Conservation (phyloP, 23 tunicate species). For the Ciona savignyi region DNA sequence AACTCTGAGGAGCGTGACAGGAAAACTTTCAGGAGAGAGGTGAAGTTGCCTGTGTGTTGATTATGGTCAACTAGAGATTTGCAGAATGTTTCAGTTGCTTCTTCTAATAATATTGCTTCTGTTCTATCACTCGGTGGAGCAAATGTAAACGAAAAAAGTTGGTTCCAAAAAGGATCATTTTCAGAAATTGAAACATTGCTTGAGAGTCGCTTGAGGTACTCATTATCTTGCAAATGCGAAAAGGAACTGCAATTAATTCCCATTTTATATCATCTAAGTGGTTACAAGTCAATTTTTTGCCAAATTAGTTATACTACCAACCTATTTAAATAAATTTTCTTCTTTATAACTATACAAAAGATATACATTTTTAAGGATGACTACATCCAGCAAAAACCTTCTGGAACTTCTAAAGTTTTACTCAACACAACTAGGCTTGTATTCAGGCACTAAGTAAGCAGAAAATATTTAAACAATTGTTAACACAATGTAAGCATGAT, state of each 20-base stretch:
- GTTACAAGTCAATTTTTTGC: no score
- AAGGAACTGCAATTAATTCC: conserved; percentile 59
- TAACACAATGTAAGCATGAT: no score
- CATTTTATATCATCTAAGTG: conserved; percentile 13
- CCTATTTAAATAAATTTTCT: no score
- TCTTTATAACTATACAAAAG: no score
- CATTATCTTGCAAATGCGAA: conserved; percentile 45
- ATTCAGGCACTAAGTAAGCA: no score
- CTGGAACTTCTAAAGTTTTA: no score
- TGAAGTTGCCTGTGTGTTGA: conserved; percentile 76
- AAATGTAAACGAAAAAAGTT: conserved; percentile 52
- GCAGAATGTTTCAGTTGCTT: conserved; percentile 64
- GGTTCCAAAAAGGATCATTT: conserved; percentile 99
- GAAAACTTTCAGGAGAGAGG: conserved; percentile 66
- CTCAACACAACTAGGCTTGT: no score
- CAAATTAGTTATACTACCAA: no score
- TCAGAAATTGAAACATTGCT: conserved; percentile 49
- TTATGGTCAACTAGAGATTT: conserved; percentile 65
- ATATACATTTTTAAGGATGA: no score
- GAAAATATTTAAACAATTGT: no score
- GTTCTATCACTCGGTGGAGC: conserved; percentile 6
- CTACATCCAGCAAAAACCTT: no score
- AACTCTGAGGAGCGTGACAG: conserved; percentile 59
- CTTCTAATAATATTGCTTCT: conserved; percentile 28
- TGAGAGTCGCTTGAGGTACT: conserved; percentile 45